Percentiles rank a stretch among this genome's conserved stretches.
phyloP scores from a whole-genome alignment of 2,113 vertebrate species.

The Corythoichthys intestinalis region DNA sequence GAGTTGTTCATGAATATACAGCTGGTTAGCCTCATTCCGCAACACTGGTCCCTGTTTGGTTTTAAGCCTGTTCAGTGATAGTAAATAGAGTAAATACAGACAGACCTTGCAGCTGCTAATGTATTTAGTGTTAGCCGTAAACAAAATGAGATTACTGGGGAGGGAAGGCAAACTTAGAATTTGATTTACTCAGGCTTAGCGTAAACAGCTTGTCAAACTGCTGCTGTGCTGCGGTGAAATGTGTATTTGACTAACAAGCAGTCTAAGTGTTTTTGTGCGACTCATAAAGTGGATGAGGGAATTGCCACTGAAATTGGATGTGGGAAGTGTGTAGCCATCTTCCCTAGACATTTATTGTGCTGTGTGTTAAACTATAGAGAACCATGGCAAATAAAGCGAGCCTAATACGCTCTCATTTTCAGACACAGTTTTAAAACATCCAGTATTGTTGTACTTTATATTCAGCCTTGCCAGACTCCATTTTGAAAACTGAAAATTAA shows the following conservation, averaged over 20 bases:
- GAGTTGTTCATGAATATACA: conserved; percentile 55
- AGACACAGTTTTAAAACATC: background rate
- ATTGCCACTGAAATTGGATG: conserved; percentile 61
- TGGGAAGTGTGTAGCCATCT: conserved; percentile 15
- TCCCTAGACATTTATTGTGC: conserved; percentile 9
- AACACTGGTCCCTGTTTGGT: conserved; percentile 52
- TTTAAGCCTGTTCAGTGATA: conserved; percentile 58
- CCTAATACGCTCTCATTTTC: background rate
- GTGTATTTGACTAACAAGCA: conserved; percentile 64
- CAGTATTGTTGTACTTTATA: conserved; percentile 14
- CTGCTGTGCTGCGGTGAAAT: conserved; percentile 53
- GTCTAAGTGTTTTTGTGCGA: conserved; percentile 46
- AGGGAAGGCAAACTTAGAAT: conserved; percentile 63
- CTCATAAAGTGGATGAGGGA: conserved; percentile 51
- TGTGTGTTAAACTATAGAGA: conserved; percentile 42
- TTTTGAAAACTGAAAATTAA: too few species aligned
- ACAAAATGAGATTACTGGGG: conserved; percentile 72
- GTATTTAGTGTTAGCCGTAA: conserved; percentile 67
- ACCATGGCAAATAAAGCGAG: conserved; percentile 33
- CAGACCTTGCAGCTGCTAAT: conserved; percentile 67
- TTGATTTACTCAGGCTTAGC: conserved; percentile 71
- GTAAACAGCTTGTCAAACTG: conserved; percentile 73
- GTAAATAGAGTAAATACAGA: conserved; percentile 60
- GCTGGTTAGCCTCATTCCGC: conserved; percentile 53
- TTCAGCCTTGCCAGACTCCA: background rate